These are phyloP conservation scores for Hirtodrosophila trivittata DNA, from an alignment of 2,888 invertebrate species.

Conservation along the genomic window DNA sequence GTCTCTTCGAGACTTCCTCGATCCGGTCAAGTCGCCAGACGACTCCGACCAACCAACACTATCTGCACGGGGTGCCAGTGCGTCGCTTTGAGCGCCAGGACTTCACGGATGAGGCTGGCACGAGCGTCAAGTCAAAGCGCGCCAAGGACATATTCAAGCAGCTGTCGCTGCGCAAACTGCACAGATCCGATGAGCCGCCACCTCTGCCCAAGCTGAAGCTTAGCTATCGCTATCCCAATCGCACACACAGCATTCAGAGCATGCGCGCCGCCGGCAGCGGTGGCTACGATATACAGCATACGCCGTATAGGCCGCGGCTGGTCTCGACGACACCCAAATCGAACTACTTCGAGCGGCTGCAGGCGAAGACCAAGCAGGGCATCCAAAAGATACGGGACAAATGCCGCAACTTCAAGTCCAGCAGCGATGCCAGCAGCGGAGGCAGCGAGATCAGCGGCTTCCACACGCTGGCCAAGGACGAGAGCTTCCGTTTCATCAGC, in stretches of 20 bases:
- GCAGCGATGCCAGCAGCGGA: slow-evolving; percentile 32
- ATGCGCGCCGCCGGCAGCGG: slow-evolving; percentile 62
- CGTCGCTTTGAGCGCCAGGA: slow-evolving; percentile 82
- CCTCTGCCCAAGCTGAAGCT: slow-evolving; percentile 79
- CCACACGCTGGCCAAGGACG: slow-evolving; percentile 80
- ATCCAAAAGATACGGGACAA: slow-evolving; percentile 82
- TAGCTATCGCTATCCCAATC: slow-evolving; percentile 82
- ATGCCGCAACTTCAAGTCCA: slow-evolving; percentile 79
- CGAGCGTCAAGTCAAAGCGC: slow-evolving; percentile 37
- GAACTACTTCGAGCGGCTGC: slow-evolving; percentile 82
- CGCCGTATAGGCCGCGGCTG: slow-evolving; percentile 52
- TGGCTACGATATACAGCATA: slow-evolving; percentile 63
- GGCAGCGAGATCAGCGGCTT: slow-evolving; percentile 71
- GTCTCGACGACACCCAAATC: slow-evolving; percentile 50
- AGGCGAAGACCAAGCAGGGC: slow-evolving; percentile 82
- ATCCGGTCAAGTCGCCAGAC: slow-evolving; percentile 20
- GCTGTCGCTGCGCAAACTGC: slow-evolving; percentile 73
- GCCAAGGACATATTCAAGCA: slow-evolving; percentile 75
- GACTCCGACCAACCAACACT: slow-evolving; percentile 55
- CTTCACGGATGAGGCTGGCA: slow-evolving; percentile 44
- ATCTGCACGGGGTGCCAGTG: slow-evolving; percentile 78
- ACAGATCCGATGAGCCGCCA: slow-evolving; percentile 50
- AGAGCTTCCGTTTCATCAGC: slow-evolving; percentile 82
- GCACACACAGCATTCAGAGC: slow-evolving; percentile 80
- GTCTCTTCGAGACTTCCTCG: slow-evolving; percentile 64